Conservation (phyloP, 2,113 vertebrate genomes). For the Platichthys stellatus region DNA sequence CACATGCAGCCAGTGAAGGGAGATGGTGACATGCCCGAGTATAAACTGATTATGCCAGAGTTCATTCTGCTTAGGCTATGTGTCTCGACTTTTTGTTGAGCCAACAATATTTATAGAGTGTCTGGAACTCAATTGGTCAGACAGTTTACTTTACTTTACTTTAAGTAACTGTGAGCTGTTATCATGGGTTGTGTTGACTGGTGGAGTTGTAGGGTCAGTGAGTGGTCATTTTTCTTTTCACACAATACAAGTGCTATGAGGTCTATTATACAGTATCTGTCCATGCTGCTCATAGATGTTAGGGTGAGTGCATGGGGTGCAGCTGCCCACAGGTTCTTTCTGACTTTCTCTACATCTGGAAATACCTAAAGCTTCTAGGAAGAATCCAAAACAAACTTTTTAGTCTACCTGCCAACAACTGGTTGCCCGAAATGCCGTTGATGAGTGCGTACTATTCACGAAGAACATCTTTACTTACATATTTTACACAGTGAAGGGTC, state of each 20-base stretch:
- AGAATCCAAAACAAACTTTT: too few relatives aligned
- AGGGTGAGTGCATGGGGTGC: too few relatives aligned
- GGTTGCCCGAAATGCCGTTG: too few relatives aligned
- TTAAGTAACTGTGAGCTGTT: background rate
- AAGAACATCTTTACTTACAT: too few relatives aligned
- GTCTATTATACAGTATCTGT: too few relatives aligned
- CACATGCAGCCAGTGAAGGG: background rate
- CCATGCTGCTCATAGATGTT: too few relatives aligned
- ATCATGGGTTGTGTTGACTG: background rate
- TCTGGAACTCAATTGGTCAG: conserved; percentile 32
- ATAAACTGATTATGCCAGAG: conserved; percentile 1
- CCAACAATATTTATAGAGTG: conserved; percentile 55
- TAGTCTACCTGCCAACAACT: too few relatives aligned
- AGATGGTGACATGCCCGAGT: background rate
- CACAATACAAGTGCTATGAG: background rate
- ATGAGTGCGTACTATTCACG: too few relatives aligned
- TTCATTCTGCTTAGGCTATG: conserved; percentile 25
- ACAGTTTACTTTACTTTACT: too few relatives aligned
- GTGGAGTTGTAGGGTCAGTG: background rate
- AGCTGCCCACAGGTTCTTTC: background rate
- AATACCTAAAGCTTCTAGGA: too few relatives aligned
- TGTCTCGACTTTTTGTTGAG: conserved; percentile 56
- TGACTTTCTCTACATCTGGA: background rate
- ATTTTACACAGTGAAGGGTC: too few relatives aligned
- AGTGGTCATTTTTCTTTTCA: background rate